Evolutionary conservation across 1,140 invertebrate species (phyloP), one percentile per base, ranked within the genome.

Genomic region (Temnothorax nylanderi): DNA sequence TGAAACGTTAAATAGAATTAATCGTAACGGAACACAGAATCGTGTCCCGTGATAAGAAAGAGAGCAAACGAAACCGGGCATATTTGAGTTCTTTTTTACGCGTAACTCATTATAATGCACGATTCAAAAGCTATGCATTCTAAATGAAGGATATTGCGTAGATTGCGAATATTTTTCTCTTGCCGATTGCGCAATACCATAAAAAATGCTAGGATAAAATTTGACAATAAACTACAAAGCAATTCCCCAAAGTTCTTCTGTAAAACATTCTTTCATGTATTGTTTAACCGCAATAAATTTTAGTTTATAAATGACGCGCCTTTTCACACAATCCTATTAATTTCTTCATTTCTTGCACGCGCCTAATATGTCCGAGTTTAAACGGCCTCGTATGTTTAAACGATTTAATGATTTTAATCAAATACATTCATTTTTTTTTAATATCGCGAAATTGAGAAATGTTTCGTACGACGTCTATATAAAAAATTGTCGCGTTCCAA

Each of bases 1-100:
- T 80, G 62, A 54, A 67, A 80, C 47, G 21, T 54, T 81, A 69
- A 81, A 54, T 69, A 16, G 47, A 69, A 81, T 81, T 81, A 81
- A 81, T 77, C 41, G 13, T 60, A 47, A 41, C 41, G 41, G 32
- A 60, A 62, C 21, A 32, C 10, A 44, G 0, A 32, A 69, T 69
- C 13, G 47, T 41, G 49, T 44, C 65, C 41, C 4, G 11, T 4
- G 65, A 54, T 69, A 54, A 69, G 77, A 26, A 69, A 65, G n/a
- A 5, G 26, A 41, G 6, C 16, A n/a, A 51, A 34, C 51, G 26
- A 41, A 64, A 47, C 16, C 21, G 32, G 32, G 1, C 41, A 11
- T 34, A 47, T 47, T 51, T 32, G 3, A 69, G 34, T 18, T 47
- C 21, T 64, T 62, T 37, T 69, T 69, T 54, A 26, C 16, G 21